phyloP scores from a whole-genome alignment of 2,113 vertebrate species.

The Lophotis ruficrista region DNA sequence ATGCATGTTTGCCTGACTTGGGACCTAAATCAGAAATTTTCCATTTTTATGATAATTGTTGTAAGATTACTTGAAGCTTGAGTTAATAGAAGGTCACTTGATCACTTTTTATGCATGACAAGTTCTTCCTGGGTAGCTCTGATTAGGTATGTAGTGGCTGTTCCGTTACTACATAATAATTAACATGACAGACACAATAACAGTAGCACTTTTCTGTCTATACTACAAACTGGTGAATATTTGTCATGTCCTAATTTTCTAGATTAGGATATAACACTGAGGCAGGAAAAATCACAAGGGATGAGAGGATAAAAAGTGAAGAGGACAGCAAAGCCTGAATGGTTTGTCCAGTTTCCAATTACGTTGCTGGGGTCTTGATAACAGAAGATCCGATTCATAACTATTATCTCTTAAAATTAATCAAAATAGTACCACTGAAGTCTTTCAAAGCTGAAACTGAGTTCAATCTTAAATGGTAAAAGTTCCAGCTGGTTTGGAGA shows the following conservation, averaged over 20 bases:
- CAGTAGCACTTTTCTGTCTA: background rate
- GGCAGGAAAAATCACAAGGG: background rate
- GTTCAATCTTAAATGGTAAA: background rate
- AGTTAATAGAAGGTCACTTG: background rate
- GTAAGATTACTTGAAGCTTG: background rate
- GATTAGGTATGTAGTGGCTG: background rate
- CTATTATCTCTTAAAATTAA: background rate
- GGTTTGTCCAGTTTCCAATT: background rate
- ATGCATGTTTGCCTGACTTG: background rate
- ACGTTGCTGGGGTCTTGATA: rapidly evolving
- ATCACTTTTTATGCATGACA: background rate
- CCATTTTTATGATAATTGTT: background rate
- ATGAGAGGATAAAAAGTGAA: background rate
- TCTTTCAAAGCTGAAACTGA: background rate
- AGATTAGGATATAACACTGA: background rate
- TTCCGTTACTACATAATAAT: background rate
- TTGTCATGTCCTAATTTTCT: background rate
- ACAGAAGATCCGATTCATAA: background rate
- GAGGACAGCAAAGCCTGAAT: background rate
- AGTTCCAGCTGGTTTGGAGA: background rate
- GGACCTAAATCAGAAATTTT: background rate
- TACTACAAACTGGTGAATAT: background rate
- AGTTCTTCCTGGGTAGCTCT: background rate
- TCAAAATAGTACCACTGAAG: background rate
- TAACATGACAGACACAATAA: background rate